These are phyloP conservation scores for Hypolimnas misippus DNA, from an alignment of 2,888 invertebrate genomes.

Conservation along the genomic window DNA sequence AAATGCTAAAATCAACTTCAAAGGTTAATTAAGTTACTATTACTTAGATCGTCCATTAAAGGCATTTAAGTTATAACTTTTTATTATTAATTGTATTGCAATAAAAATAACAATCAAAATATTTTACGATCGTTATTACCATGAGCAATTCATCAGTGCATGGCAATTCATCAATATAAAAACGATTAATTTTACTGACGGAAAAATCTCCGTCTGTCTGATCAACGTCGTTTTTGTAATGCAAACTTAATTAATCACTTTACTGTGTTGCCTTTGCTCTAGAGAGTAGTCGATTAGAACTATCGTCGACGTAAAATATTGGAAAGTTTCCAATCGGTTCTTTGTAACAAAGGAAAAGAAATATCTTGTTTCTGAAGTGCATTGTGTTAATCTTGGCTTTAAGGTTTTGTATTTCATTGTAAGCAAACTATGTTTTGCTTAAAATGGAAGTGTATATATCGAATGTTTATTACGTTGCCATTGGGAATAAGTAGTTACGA, in stretches of 20 bases:
- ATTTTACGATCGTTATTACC: neutral
- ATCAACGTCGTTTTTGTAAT: conserved; percentile 28
- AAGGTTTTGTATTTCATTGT: conserved; percentile 23
- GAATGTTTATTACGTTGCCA: neutral
- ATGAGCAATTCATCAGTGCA: conserved; percentile 7
- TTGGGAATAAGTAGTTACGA: too few species aligned
- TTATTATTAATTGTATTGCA: too few species aligned
- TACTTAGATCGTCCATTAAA: too few species aligned
- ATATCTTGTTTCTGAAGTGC: conserved; percentile 40
- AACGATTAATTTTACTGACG: conserved; percentile 30
- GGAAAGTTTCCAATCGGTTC: conserved; percentile 44
- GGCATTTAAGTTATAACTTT: too few species aligned
- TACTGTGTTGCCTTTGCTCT: conserved; percentile 39
- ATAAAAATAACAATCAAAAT: neutral
- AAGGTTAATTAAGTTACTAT: too few species aligned
- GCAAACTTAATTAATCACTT: conserved; percentile 43
- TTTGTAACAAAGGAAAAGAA: conserved; percentile 41
- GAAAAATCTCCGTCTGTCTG: conserved; percentile 25
- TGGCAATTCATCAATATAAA: conserved; percentile 21
- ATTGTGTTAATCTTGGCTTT: conserved; percentile 40
- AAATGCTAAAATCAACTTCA: too few species aligned
- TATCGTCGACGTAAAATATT: conserved; percentile 44
- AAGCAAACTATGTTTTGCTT: conserved; percentile 23
- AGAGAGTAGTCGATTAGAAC: conserved; percentile 45
- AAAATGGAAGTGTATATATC: neutral